Evolutionary conservation across 2,113 vertebrate species (phyloP), one percentile per base, ranked within the genome.

Genomic region (Dolichallabes microphthalmus): DNA sequence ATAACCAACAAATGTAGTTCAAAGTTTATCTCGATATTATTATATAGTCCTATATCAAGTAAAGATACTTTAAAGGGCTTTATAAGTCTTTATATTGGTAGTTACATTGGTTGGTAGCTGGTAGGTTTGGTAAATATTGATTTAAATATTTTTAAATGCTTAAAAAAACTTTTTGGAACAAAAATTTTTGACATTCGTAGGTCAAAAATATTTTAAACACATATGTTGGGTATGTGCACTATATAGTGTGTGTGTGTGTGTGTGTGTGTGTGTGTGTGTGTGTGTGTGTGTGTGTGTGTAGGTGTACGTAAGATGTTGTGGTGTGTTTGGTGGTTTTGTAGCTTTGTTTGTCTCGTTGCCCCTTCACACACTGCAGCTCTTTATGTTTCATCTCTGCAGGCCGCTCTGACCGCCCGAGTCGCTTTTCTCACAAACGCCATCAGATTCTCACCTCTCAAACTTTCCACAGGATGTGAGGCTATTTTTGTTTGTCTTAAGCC

Each of bases 391-490:
- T 74, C 71, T 74, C 71, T 74, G n/a, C 84, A 60, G 53, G 39
- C 39, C 39, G 39, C 39, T 45, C 39, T 45, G 39, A 45, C 39
- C 39, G 39, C 39, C 39, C 39, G 39, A 45, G 5, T 45, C 39
- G 39, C 39, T 45, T 45, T 45, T 45, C 39, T 45, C 39, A 45
- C 39, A 63, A 66, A n/a, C 73, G 39, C 25, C 12, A 52, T 86
- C 19, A 69, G 45, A 27, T 86, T 86, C 69, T 76, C 71, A 74
- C 17, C 53, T 8, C 68, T 69, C 64, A 82, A 53, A 82, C 30
- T 86, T 86, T 86, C 85, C 85, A 86, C 85, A 86, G 85, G 85
- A 86, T 86, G 85, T 82, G 64, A 32, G 52, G 57, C 69, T 82
- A 75, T 82, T 45, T 82, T 3, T 86, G 30, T n/a, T 71, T 22